Percentiles rank a stretch among this genome's conserved stretches.
Conservation (phyloP, 2,888 invertebrate species). For the Gastracanthus pulcherrimus region DNA sequence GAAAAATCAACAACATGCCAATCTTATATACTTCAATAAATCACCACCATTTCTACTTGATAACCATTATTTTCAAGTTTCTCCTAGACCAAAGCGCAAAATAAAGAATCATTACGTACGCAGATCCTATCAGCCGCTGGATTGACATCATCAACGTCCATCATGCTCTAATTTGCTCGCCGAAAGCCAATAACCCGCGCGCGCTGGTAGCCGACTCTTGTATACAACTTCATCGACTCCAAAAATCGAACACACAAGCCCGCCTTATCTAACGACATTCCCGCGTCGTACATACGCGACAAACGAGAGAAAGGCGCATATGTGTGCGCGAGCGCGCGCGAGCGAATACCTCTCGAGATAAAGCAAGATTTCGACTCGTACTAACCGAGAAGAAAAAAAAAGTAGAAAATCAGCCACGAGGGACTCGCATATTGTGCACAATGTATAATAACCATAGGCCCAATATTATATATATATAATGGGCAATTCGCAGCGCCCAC, state of each 20-base stretch:
- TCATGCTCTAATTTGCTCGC: neutral
- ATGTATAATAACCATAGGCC: too few relatives aligned
- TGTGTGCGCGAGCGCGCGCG: neutral
- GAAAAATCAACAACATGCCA: too few relatives aligned
- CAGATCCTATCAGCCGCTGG: neutral
- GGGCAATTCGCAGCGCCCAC: constrained; percentile 41
- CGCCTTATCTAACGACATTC: neutral
- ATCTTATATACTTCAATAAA: too few relatives aligned
- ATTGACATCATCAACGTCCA: neutral
- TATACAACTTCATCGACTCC: neutral
- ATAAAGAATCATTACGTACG: neutral
- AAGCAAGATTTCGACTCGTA: neutral
- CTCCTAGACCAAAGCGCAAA: neutral
- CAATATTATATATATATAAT: constrained; percentile 40
- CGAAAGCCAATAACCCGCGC: neutral
- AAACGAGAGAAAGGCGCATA: neutral
- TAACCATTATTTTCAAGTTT: too few relatives aligned
- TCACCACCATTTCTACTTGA: too few relatives aligned
- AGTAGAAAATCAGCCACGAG: neutral
- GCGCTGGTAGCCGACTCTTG: too few relatives aligned
- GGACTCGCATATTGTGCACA: neutral
- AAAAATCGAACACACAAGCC: neutral
- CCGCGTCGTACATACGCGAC: neutral
- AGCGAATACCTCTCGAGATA: neutral
- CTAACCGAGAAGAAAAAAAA: neutral